These are phyloP conservation scores for Cheilosia urbana DNA, from an alignment of 2,888 invertebrate species.

Conservation along the genomic window DNA sequence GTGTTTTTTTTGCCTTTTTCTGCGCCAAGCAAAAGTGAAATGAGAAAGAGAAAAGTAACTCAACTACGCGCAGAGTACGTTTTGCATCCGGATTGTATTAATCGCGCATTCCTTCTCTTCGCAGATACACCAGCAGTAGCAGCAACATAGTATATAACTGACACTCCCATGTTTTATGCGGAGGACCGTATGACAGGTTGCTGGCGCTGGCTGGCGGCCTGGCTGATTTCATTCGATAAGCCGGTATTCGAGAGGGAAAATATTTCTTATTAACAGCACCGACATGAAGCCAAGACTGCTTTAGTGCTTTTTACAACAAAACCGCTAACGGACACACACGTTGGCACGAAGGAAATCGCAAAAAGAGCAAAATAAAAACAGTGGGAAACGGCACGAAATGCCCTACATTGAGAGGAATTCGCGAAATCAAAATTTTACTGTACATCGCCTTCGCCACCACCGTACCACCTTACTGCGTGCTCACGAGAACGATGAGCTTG, in stretches of 20 bases:
- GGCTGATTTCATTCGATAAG: constrained; percentile 38
- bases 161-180: constrained; percentile 47
- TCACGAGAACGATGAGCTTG: neutral
- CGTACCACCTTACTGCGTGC: neutral
- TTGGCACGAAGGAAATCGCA: constrained; percentile 15
- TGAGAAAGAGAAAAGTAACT: constrained; percentile 68
- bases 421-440: constrained; percentile 27
- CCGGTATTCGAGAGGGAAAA: constrained; percentile 50
- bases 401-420: constrained; percentile 46
- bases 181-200: constrained; percentile 61
- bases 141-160: constrained; percentile 9
- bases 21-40: constrained; percentile 62
- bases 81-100: constrained; percentile 66
- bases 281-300: constrained; percentile 21
- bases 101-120: constrained; percentile 53
- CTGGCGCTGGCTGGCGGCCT: constrained; percentile 41
- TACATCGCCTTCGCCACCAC: neutral
- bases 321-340: constrained; percentile 32
- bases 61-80: constrained; percentile 37
- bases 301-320: constrained; percentile 4
- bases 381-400: constrained; percentile 26
- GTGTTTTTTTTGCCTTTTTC: neutral
- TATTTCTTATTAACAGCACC: constrained; percentile 30
- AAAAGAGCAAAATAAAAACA: constrained; percentile 12
- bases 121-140: constrained; percentile 15